These are phyloP conservation scores for Penaeus indicus DNA, from an alignment of 1,140 invertebrate genomes.

Conservation along the genomic window DNA sequence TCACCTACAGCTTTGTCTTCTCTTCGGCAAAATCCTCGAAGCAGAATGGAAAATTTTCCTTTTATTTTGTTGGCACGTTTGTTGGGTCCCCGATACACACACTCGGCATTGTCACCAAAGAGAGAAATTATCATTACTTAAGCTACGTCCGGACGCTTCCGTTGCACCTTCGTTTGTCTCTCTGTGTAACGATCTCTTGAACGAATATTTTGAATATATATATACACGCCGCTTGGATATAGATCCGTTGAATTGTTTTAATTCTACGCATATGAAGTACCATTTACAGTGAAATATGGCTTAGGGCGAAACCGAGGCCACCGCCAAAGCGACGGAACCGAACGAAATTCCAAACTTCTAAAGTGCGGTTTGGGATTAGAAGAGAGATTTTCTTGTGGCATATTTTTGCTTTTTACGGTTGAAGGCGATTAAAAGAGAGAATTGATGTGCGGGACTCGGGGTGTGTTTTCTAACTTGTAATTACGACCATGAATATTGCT, in stretches of 20 bases:
- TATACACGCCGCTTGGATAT: too few relatives aligned
- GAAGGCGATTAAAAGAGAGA: slow-evolving; percentile 47
- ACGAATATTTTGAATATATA: background rate
- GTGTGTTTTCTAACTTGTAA: slow-evolving; percentile 45
- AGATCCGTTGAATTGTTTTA: too few relatives aligned
- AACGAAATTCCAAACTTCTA: slow-evolving; percentile 51
- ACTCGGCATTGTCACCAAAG: slow-evolving; percentile 45
- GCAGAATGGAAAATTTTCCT: slow-evolving; percentile 46
- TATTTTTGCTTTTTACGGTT: slow-evolving; percentile 53
- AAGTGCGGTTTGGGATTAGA: slow-evolving; percentile 53
- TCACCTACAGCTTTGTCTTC: slow-evolving; percentile 34
- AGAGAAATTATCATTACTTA: slow-evolving; percentile 51
- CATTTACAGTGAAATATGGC: too few relatives aligned
- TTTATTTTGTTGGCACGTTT: slow-evolving; percentile 47
- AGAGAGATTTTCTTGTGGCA: slow-evolving; percentile 52
- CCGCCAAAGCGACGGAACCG: background rate
- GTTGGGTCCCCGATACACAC: slow-evolving; percentile 41
- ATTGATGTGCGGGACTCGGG: slow-evolving; percentile 27
- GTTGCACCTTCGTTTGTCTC: background rate
- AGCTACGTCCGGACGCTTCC: background rate
- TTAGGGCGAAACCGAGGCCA: background rate
- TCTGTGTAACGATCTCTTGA: background rate
- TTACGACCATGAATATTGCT: slow-evolving; percentile 38
- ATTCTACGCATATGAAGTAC: too few relatives aligned
- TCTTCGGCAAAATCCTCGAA: slow-evolving; percentile 46